A percentile compares a stretch with the other conserved stretches of the same genome.
These are phyloP conservation scores for Sebastes steindachneri DNA, from an alignment of 2,797 vertebrate species.

Conservation along the genomic window DNA sequence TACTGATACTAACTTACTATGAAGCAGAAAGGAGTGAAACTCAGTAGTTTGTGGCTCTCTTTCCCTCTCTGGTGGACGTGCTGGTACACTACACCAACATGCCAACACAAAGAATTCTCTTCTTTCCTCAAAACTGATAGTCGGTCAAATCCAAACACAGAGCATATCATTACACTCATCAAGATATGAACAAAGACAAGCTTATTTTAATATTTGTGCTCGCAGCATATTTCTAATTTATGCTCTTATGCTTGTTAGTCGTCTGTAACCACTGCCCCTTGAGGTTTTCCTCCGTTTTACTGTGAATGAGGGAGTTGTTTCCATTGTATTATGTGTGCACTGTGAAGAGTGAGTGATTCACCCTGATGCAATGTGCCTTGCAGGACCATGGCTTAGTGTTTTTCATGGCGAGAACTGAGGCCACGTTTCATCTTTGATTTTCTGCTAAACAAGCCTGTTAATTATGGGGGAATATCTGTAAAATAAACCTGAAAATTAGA, in stretches of 20 bases:
- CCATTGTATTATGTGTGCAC: conserved; percentile 53
- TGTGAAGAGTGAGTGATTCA: conserved; percentile 71
- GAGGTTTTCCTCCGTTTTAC: conserved; percentile 46
- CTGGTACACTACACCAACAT: conserved; percentile 46
- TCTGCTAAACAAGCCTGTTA: neutral
- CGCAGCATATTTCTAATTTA: conserved; percentile 37
- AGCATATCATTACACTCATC: neutral
- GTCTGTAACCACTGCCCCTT: conserved; percentile 18
- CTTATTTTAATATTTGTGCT: conserved; percentile 3
- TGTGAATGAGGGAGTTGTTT: conserved; percentile 75
- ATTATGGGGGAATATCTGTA: neutral
- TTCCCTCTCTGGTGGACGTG: conserved; percentile 63
- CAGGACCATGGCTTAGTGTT: conserved; percentile 1
- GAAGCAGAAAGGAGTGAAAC: neutral
- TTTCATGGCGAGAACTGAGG: neutral
- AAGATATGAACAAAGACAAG: conserved; percentile 20
- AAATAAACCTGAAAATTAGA: neutral
- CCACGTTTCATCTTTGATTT: neutral
- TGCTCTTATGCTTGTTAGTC: conserved; percentile 5
- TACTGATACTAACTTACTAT: neutral
- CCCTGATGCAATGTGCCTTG: conserved; percentile 58
- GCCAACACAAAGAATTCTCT: conserved; percentile 2
- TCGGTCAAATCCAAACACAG: conserved; percentile 10
- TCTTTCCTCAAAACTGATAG: neutral
- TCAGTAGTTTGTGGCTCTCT: conserved; percentile 7